Base-by-base conservation (phyloP, 2,888 invertebrate species). In the Oasisia sp. region DNA sequence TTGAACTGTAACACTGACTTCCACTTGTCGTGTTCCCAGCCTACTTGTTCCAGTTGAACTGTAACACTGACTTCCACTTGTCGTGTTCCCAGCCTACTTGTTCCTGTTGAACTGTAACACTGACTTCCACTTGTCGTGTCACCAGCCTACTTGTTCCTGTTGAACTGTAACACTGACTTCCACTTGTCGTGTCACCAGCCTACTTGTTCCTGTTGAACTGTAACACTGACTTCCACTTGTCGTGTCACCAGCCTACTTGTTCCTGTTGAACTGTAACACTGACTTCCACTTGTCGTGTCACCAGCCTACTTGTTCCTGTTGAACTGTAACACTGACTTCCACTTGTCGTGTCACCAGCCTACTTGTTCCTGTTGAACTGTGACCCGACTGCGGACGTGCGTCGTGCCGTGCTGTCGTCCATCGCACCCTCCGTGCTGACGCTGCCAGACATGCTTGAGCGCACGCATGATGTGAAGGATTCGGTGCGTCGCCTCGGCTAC, bases 331-430 rank as follows among this genome's bases (percentile, higher is more conserved):
- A 9, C 32, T 38, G 56, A 56, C 19, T 56, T 74, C 2, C 74
- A 74, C 8, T 74, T 8, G 11, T 91, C 32, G 5, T 44, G 44
- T 91, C 11, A 94, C 32, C 93, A 96, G 96, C 96, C 0, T 96
- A 95, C 92, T 93, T 95, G 45, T 96, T 96, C 92, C 93, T 96
- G 91, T 94, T 96, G 94, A 94, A 94, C 38, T 95, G 94, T 93
- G 98, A 99, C 96, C 98, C 98, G 0, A 98, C 97, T 94, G 97
- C 97, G n/a, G 97, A 97, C 91, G 98, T 98, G 0, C 96, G 97
- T 94, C 97, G 97, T 94, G 97, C 98, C 0, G 97, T 98, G 93
- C 97, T 98, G 89, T 97, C 97, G 94, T 97, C 97, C 91, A 97
- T 98, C 96, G 98, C 98, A 0, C 97, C 98, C 45, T 98, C 97